Evolutionary conservation across 1,140 invertebrate species (phyloP), one percentile per base, ranked within the genome.

Genomic region (Ceratosolen solmsi): DNA sequence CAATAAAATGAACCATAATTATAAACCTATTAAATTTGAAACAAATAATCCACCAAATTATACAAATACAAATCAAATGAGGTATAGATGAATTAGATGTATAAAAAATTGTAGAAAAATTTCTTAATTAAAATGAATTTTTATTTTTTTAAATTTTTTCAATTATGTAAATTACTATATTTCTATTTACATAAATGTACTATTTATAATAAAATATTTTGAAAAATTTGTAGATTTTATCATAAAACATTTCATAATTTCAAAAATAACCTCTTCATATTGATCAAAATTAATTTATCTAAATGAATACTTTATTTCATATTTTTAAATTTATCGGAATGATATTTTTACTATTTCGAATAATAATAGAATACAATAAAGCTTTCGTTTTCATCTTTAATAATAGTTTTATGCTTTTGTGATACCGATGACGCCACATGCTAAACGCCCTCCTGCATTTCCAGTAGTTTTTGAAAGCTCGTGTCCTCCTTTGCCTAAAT

Each of bases 371-470:
- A 46, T 30, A 58, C 72, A 56, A 7, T 70, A 74, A 80, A 71
- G 54, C 20, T 70, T 46, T 56, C 54, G 15, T 51, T 36, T 77
- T 79, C 30, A 81, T 8, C 75, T 68, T 80, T 68, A 56, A 79
- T 36, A 38, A 17, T n/a, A 60, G 79, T 71, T 86, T 70, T 83
- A 80, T 49, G 89, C 81, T 85, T 95, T 94, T 56, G 94, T 92
- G 78, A 98, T 93, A 54, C 98, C 99, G 92, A 99, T 98, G n/a
- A 99, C 97, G 79, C 98, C 98, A 90, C 99, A 99, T 30, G 97
- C 98, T 83, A 98, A 93, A 85, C 99, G 95, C 75, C 95, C 97
- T 7, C 99, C 99, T 84, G 99, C 98, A 92, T 99, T 99, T 46
- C 99, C 99, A 73, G 98, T 99, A 20, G 96, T 96, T 91, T 96